phyloP scores from a whole-genome alignment of 2,888 invertebrate genomes.

The Stegophylla sp. region DNA sequence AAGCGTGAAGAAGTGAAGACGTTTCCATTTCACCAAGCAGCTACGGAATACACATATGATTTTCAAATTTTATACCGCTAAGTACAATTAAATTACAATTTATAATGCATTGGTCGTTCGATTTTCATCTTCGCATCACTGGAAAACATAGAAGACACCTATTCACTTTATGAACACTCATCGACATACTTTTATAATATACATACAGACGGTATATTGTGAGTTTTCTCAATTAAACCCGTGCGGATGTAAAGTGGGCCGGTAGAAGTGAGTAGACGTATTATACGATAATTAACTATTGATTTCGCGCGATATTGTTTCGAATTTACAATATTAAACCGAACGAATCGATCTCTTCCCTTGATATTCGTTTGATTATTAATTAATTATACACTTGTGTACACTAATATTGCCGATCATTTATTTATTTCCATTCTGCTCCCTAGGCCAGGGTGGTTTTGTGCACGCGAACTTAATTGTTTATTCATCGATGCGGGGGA shows the following conservation, averaged over 20 bases:
- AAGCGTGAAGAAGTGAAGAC: too few relatives aligned
- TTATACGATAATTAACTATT: slow-evolving; percentile 33
- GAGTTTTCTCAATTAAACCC: not conserved
- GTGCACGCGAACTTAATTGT: not conserved
- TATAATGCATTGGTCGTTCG: too few relatives aligned
- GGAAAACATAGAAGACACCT: too few relatives aligned
- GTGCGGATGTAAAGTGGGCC: not conserved
- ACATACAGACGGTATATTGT: too few relatives aligned
- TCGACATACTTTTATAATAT: not conserved
- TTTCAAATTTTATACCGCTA: too few relatives aligned
- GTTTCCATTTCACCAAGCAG: too few relatives aligned
- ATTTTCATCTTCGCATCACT: too few relatives aligned
- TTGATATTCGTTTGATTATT: not conserved
- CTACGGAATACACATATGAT: too few relatives aligned
- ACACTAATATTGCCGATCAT: not conserved
- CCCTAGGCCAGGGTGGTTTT: not conserved
- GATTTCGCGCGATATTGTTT: not conserved
- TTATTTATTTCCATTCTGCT: not conserved
- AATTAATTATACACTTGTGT: not conserved
- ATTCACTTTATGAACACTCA: too few relatives aligned
- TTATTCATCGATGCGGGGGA: not conserved
- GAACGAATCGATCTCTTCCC: not conserved
- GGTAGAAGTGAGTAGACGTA: not conserved
- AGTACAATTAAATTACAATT: too few relatives aligned
- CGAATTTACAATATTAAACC: not conserved